phyloP scores from a whole-genome alignment of 1,140 invertebrate genomes.

The Caenorhabditis remanei region DNA sequence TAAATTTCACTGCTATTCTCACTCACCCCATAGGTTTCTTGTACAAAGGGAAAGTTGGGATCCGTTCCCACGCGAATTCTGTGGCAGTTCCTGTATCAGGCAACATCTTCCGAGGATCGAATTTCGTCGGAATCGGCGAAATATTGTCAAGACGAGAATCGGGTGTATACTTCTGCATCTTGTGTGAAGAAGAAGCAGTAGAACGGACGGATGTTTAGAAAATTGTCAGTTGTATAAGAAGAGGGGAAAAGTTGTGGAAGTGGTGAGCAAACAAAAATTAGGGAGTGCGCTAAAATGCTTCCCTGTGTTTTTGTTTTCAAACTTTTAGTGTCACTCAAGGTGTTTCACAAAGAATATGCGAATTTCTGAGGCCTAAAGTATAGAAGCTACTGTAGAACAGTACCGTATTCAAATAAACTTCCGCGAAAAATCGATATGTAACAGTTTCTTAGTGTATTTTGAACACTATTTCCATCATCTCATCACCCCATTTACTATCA shows the following conservation, averaged over 20 bases:
- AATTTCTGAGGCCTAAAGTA: background rate
- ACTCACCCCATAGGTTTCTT: conserved; percentile 14
- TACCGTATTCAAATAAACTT: background rate
- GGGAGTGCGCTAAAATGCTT: background rate
- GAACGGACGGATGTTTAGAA: conserved; percentile 36
- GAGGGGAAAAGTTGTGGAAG: conserved; percentile 16
- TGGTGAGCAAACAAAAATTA: conserved; percentile 44
- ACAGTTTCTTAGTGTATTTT: background rate
- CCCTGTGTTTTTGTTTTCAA: background rate
- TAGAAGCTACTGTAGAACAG: background rate
- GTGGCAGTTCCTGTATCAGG: background rate
- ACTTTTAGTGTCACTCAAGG: background rate
- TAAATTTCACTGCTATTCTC: background rate
- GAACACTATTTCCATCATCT: background rate
- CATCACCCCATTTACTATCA: background rate
- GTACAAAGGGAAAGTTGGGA: background rate
- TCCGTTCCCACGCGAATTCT: background rate
- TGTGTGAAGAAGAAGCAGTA: background rate
- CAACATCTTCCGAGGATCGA: conserved; percentile 33
- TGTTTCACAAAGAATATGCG: background rate
- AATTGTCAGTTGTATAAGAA: conserved; percentile 23
- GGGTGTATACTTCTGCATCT: conserved; percentile 24
- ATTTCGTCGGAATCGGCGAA: background rate
- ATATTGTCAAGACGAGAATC: conserved; percentile 20
- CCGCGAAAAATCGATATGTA: background rate